phyloP scores from a whole-genome alignment of 2,797 vertebrate species.

The Sarcoramphus papa region DNA sequence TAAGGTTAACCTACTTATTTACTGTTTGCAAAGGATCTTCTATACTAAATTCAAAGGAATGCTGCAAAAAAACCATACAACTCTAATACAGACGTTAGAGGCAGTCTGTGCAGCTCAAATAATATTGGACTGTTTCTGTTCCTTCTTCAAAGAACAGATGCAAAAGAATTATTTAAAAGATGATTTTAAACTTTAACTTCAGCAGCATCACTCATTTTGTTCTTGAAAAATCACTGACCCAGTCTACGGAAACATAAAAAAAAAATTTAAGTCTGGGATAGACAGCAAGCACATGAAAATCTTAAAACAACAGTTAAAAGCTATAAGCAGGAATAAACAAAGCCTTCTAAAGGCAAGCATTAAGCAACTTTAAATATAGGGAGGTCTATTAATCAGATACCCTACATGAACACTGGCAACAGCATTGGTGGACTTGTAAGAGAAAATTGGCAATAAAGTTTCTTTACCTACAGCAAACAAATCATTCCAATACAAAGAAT shows the following conservation, averaged over 20 bases:
- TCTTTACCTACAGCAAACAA: not conserved
- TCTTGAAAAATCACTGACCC: not conserved
- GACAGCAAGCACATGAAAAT: not conserved
- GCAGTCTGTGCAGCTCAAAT: not conserved
- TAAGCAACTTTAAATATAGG: not conserved
- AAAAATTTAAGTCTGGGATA: not conserved
- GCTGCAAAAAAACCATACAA: not conserved
- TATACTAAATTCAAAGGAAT: not conserved
- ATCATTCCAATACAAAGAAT: not conserved
- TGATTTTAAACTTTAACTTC: not conserved
- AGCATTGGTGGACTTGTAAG: not conserved
- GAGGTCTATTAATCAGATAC: not conserved
- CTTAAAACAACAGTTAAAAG: not conserved
- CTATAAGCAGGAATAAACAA: not conserved
- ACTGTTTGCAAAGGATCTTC: not conserved
- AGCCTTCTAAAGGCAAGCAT: not conserved
- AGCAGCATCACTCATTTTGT: not conserved
- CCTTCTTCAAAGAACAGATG: not conserved
- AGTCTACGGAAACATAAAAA: not conserved
- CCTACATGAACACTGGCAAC: not conserved
- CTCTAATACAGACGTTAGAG: not conserved
- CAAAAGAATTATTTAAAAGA: not conserved
- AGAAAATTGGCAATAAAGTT: not conserved
- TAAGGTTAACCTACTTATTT: not conserved
- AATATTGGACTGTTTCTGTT: not conserved